Evolutionary conservation across 2,888 invertebrate species (phyloP).

Genomic region (Drosophila peninsularis): DNA sequence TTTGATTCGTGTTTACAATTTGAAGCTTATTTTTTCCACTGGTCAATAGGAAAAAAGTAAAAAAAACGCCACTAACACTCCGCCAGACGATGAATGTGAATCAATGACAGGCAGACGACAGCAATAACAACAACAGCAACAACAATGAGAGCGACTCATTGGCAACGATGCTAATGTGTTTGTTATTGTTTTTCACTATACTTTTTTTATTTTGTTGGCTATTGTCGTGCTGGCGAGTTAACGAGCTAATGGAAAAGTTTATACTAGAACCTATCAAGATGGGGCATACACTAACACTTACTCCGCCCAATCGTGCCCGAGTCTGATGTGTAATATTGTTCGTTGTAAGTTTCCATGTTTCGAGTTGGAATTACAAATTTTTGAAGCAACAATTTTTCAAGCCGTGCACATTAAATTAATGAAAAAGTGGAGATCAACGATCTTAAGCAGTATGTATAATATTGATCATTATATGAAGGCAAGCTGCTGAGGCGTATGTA

Average conservation of each 20-base stretch:
- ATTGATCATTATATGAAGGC: slow-evolving; percentile 13
- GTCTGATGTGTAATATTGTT: slow-evolving; percentile 43
- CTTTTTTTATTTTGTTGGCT: slow-evolving; percentile 36
- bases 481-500: slow-evolving; percentile 4
- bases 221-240: slow-evolving; percentile 69
- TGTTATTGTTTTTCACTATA: slow-evolving; percentile 48
- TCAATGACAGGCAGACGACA: slow-evolving; percentile 65
- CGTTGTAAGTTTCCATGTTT: slow-evolving; percentile 50
- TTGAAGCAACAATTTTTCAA: slow-evolving; percentile 31
- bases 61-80: slow-evolving; percentile 48
- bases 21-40: slow-evolving; percentile 62
- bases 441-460: slow-evolving; percentile 11
- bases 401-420: slow-evolving; percentile 25
- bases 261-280: slow-evolving; percentile 52
- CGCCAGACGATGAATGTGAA: slow-evolving; percentile 48
- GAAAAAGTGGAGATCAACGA: slow-evolving; percentile 8
- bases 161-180: slow-evolving; percentile 57
- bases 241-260: slow-evolving; percentile 80
- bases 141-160: slow-evolving; percentile 20
- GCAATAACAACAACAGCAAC: slow-evolving; percentile 30
- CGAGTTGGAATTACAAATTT: slow-evolving; percentile 30
- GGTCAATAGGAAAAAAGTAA: slow-evolving; percentile 32
- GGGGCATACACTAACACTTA: slow-evolving; percentile 16
- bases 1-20: slow-evolving; percentile 57
- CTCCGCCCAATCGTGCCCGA: slow-evolving; percentile 16